phyloP scores from a whole-genome alignment of 1,140 invertebrate species.

The Chrysopa pallens region DNA sequence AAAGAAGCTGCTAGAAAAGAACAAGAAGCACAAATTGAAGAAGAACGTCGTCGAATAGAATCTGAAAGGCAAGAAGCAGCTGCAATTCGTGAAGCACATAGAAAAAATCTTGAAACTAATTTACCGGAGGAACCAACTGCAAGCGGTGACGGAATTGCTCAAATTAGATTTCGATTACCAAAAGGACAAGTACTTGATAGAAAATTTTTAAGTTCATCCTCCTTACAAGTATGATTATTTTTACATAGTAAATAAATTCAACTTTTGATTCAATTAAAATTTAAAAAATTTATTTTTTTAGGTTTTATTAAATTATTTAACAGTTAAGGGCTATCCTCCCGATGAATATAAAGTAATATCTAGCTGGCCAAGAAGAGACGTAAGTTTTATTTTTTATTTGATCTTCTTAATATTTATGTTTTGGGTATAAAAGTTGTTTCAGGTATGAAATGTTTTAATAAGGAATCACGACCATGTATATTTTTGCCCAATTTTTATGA shows the following conservation, averaged over 20 bases:
- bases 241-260: neutral
- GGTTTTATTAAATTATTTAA: slow-evolving; percentile 68
- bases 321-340: slow-evolving; percentile 67
- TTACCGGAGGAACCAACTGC: slow-evolving; percentile 39
- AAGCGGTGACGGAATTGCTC: slow-evolving; percentile 37
- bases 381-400: slow-evolving; percentile 30
- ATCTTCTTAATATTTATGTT: too few relatives aligned
- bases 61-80: slow-evolving; percentile 48
- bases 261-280: neutral
- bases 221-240: slow-evolving; percentile 31
- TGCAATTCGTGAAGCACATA: slow-evolving; percentile 44
- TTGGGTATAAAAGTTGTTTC: too few relatives aligned
- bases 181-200: slow-evolving; percentile 53
- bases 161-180: slow-evolving; percentile 60
- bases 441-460: too few relatives aligned
- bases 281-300: slow-evolving; percentile 21
- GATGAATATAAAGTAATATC: slow-evolving; percentile 82
- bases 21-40: slow-evolving; percentile 45
- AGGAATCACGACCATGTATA: too few relatives aligned
- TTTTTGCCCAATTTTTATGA: too few relatives aligned
- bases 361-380: slow-evolving; percentile 83
- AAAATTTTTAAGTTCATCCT: slow-evolving; percentile 46
- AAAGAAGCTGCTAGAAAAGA: slow-evolving; percentile 69
- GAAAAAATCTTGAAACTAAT: slow-evolving; percentile 33
- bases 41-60: slow-evolving; percentile 45